Evolutionary conservation across 1,140 invertebrate species (phyloP).

Genomic region (Lepidurus arcticus): DNA sequence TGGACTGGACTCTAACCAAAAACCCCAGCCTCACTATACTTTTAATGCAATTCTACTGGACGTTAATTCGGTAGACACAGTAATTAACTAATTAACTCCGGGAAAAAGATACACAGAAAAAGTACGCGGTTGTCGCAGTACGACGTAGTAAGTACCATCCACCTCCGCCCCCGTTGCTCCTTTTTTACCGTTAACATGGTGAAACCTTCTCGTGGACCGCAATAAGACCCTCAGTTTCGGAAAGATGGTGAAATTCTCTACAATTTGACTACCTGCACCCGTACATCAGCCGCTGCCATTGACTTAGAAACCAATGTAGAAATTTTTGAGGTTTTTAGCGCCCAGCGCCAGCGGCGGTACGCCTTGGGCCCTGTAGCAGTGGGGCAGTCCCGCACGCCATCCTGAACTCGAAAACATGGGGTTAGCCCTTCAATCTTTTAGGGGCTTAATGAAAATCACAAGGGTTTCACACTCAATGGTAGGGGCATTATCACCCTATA

Average conservation of each 20-base stretch:
- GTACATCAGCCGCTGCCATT: too few relatives aligned
- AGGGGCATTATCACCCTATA: not conserved
- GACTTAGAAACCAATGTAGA: too few relatives aligned
- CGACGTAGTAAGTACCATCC: too few relatives aligned
- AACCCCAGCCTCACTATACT: not conserved
- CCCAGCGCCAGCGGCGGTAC: too few relatives aligned
- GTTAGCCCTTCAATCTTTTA: not conserved
- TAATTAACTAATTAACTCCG: slow-evolving; percentile 9
- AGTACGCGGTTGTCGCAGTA: not conserved
- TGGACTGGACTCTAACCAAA: not conserved
- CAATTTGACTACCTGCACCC: too few relatives aligned
- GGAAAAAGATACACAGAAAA: not conserved
- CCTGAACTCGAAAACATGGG: not conserved
- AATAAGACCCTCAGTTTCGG: too few relatives aligned
- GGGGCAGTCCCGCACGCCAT: not conserved
- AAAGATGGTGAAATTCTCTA: too few relatives aligned
- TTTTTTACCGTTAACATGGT: too few relatives aligned
- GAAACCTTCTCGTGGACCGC: too few relatives aligned
- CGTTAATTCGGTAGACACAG: not conserved
- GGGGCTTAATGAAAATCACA: not conserved
- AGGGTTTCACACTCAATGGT: not conserved
- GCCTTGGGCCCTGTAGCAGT: not conserved
- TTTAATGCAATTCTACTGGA: slow-evolving; percentile 2
- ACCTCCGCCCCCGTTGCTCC: too few relatives aligned
- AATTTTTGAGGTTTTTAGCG: too few relatives aligned